Percentiles rank a stretch among this genome's conserved stretches.
These are phyloP conservation scores for Tortrix viridana DNA, from an alignment of 2,888 invertebrate genomes.

Conservation along the genomic window DNA sequence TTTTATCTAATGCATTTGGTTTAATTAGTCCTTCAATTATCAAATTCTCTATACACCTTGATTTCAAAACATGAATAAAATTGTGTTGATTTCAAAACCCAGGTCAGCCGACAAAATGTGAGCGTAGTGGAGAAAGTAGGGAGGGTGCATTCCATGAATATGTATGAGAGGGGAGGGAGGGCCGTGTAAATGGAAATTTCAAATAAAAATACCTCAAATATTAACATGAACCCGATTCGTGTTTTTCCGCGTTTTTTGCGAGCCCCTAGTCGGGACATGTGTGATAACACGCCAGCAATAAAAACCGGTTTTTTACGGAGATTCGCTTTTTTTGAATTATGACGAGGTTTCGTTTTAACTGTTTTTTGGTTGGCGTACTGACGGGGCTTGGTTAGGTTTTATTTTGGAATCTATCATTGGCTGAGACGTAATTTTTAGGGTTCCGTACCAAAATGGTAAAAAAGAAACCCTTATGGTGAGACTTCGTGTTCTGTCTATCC, in stretches of 20 bases:
- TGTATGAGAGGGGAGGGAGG: slow-evolving; percentile 80
- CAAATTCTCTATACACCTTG: slow-evolving; percentile 31
- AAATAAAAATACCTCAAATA: slow-evolving; percentile 84
- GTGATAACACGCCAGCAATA: slow-evolving; percentile 66
- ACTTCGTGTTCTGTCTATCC: too few species aligned
- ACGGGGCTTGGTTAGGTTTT: slow-evolving; percentile 15
- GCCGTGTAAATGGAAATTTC: slow-evolving; percentile 83
- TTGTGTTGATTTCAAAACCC: slow-evolving; percentile 61
- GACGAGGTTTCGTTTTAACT: slow-evolving; percentile 30
- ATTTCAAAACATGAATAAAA: slow-evolving; percentile 25
- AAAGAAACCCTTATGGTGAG: too few species aligned
- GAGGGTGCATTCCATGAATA: slow-evolving; percentile 87
- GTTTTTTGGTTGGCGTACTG: slow-evolving; percentile 23
- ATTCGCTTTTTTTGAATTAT: slow-evolving; percentile 53
- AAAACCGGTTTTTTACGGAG: slow-evolving; percentile 56
- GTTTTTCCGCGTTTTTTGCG: slow-evolving; percentile 70
- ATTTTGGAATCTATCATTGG: slow-evolving; percentile 5
- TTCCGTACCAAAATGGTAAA: too few species aligned
- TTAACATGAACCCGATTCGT: slow-evolving; percentile 82
- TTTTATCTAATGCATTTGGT: too few species aligned
- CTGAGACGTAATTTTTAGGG: neutral
- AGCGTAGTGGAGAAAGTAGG: slow-evolving; percentile 71
- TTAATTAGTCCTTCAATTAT: slow-evolving; percentile 1
- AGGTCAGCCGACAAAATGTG: slow-evolving; percentile 46
- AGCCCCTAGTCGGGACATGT: slow-evolving; percentile 60